phyloP scores from a whole-genome alignment of 2,888 invertebrate genomes.

The Monochamus alternatus region DNA sequence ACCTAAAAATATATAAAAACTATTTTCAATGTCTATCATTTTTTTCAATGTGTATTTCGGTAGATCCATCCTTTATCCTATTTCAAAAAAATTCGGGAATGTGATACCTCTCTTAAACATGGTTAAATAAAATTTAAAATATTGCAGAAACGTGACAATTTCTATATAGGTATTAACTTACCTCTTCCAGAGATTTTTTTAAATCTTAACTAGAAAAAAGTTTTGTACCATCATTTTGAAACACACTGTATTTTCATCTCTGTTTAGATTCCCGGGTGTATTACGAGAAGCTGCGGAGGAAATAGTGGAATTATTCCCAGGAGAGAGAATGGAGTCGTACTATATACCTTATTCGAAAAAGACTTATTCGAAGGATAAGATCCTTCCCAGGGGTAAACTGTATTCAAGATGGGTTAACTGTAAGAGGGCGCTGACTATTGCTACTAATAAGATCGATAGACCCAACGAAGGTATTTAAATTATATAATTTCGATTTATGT shows the following conservation, averaged over 20 bases:
- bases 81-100: too few species aligned
- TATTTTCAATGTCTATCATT: too few species aligned
- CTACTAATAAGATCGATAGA: slow-evolving; percentile 5
- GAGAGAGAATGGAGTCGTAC: slow-evolving; percentile 40
- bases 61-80: too few species aligned
- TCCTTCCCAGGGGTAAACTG: slow-evolving; percentile 35
- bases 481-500: not conserved
- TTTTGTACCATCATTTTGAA: not conserved
- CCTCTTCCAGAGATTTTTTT: too few species aligned
- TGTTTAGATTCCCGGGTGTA: slow-evolving; percentile 37
- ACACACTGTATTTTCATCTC: not conserved
- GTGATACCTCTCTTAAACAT: too few species aligned
- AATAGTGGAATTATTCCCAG: slow-evolving; percentile 38
- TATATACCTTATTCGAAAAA: slow-evolving; percentile 37
- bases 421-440: slow-evolving; percentile 34
- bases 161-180: too few species aligned
- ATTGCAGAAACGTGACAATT: too few species aligned
- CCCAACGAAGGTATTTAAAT: slow-evolving; percentile 1
- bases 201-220: too few species aligned
- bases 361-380: slow-evolving; percentile 12
- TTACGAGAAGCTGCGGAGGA: slow-evolving; percentile 37
- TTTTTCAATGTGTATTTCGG: too few species aligned
- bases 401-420: slow-evolving; percentile 41
- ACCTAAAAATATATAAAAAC: too few species aligned
- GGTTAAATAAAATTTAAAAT: too few species aligned